Percentiles rank a stretch among this genome's conserved stretches.
Evolutionary conservation across 2,888 invertebrate genomes (phyloP).

Genomic region (Serrognathus titanus): DNA sequence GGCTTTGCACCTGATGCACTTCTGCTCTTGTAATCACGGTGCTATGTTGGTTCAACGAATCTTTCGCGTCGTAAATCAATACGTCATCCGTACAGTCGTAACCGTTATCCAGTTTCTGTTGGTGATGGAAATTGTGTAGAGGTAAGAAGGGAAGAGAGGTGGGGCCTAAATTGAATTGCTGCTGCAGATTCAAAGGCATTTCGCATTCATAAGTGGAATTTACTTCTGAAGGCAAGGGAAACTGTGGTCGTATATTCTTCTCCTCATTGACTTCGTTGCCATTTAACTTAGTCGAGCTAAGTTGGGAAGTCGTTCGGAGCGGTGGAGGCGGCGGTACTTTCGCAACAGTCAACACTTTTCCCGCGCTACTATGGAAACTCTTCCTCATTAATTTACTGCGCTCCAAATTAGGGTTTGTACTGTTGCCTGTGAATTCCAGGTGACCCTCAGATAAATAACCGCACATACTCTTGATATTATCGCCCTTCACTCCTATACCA

Average conservation of each 20-base stretch:
- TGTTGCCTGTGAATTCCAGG: constrained; percentile 66
- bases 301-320: constrained; percentile 80
- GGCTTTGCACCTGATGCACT: constrained; percentile 79
- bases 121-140: background rate
- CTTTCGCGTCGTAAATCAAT: constrained; percentile 29
- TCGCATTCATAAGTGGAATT: constrained; percentile 27
- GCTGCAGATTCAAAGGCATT: constrained; percentile 5
- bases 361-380: constrained; percentile 81
- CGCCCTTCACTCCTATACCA: constrained; percentile 64
- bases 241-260: constrained; percentile 50
- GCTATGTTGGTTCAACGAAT: constrained; percentile 32
- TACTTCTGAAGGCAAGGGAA: constrained; percentile 45
- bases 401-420: constrained; percentile 78
- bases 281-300: constrained; percentile 65
- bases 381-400: constrained; percentile 85
- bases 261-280: constrained; percentile 54
- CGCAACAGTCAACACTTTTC: constrained; percentile 75
- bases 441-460: constrained; percentile 87
- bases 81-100: constrained; percentile 10
- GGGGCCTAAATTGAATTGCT: constrained; percentile 47
- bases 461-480: constrained; percentile 60
- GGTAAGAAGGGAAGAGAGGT: constrained; percentile 57
- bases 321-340: constrained; percentile 86
- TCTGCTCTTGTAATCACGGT: constrained; percentile 81
- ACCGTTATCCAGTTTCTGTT: background rate